phyloP scores from a whole-genome alignment of 1,140 invertebrate genomes.

The Chrysomallon squamiferum region DNA sequence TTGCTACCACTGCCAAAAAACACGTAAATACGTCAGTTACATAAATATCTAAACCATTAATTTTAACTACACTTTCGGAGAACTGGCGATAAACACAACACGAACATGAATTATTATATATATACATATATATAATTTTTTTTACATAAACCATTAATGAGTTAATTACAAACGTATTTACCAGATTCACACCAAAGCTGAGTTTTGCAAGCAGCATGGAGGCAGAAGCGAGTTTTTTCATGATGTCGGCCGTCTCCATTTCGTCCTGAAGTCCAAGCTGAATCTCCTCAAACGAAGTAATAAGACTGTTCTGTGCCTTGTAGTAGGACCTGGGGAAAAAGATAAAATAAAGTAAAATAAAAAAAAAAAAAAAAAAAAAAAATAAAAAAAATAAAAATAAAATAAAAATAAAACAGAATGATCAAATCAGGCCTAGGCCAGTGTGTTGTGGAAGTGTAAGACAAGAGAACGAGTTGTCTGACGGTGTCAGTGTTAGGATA shows the following conservation, averaged over 20 bases:
- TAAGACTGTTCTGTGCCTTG: constrained; percentile 42
- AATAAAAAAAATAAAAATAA: no score
- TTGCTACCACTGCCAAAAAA: not conserved
- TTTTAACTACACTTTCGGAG: not conserved
- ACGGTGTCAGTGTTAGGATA: no score
- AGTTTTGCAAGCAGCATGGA: constrained; percentile 16
- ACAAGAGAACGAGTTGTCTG: no score
- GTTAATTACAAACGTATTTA: constrained; percentile 14
- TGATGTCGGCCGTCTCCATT: constrained; percentile 8
- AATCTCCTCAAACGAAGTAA: constrained; percentile 37
- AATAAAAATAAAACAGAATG: no score
- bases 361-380: no score
- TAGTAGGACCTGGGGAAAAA: constrained; percentile 47
- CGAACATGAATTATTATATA: not conserved
- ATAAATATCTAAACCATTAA: not conserved
- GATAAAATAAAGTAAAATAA: no score
- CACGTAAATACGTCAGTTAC: not conserved
- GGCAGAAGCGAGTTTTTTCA: not conserved
- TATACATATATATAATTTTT: not conserved
- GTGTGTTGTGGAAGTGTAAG: no score
- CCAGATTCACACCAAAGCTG: constrained; percentile 37
- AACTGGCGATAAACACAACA: not conserved
- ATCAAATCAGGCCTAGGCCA: no score
- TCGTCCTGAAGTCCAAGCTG: constrained; percentile 17
- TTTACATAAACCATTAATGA: not conserved